Percentiles rank a stretch among this genome's conserved stretches.
Conservation (phyloP, 2,797 vertebrate species). For the Xyrichtys novacula region DNA sequence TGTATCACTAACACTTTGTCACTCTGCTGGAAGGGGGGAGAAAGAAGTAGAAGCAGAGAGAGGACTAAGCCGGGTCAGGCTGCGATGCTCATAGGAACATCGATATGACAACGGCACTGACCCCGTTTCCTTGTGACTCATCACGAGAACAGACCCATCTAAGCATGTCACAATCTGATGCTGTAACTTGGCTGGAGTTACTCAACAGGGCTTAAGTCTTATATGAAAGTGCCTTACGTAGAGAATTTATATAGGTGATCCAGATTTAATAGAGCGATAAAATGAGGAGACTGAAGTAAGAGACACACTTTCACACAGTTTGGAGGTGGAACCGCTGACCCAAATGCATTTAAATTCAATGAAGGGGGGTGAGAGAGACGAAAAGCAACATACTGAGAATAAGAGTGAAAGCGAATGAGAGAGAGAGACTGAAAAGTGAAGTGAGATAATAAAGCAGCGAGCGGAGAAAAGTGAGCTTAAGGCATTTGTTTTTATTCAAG, state of each 20-base stretch:
- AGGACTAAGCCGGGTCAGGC: slow-evolving; percentile 58
- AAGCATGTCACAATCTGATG: slow-evolving; percentile 20
- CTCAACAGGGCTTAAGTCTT: slow-evolving; percentile 21
- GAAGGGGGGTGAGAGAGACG: slow-evolving; percentile 46
- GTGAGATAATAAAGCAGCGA: slow-evolving; percentile 68
- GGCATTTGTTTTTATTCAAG: slow-evolving; percentile 74
- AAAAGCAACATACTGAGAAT: slow-evolving; percentile 45
- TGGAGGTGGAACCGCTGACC: slow-evolving; percentile 77
- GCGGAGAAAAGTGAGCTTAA: slow-evolving; percentile 67
- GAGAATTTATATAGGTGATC: slow-evolving; percentile 45
- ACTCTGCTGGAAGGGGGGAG: slow-evolving; percentile 42
- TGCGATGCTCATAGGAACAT: slow-evolving; percentile 69
- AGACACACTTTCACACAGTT: slow-evolving; percentile 68
- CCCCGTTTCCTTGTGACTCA: slow-evolving; percentile 75
- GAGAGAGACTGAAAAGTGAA: slow-evolving; percentile 53
- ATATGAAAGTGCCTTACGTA: slow-evolving; percentile 28
- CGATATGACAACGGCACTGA: slow-evolving; percentile 75
- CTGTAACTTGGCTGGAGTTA: slow-evolving; percentile 26
- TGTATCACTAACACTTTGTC: slow-evolving; percentile 78
- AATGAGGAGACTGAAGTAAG: slow-evolving; percentile 40
- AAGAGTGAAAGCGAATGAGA: slow-evolving; percentile 1
- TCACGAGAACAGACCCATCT: slow-evolving; percentile 46
- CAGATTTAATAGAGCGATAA: slow-evolving; percentile 63
- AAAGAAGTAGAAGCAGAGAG: slow-evolving; percentile 36
- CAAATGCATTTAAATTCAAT: slow-evolving; percentile 83